phyloP scores from a whole-genome alignment of 1,140 invertebrate species.

The Sitobion miscanthi region DNA sequence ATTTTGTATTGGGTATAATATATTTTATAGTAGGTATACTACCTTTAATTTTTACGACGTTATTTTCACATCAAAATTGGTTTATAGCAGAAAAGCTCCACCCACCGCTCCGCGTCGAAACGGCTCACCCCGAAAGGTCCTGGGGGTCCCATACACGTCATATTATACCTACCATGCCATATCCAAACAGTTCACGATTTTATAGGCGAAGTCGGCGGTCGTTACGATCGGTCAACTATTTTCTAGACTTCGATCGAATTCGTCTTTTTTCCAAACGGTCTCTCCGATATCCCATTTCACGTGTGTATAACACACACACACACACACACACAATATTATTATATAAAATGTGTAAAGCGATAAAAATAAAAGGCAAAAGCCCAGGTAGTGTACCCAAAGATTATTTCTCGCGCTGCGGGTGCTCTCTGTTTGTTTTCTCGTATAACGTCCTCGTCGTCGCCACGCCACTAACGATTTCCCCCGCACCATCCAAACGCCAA shows the following conservation, averaged over 20 bases:
- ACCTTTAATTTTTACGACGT: neutral
- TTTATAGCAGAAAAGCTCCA: neutral
- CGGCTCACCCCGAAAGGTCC: no score
- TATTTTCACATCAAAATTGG: neutral
- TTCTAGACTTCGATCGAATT: neutral
- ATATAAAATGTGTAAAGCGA: constrained; percentile 18
- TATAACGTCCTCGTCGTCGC: neutral
- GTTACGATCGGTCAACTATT: neutral
- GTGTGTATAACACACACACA: neutral
- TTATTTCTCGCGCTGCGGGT: constrained; percentile 17
- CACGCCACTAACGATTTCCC: constrained; percentile 18
- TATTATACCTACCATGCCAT: neutral
- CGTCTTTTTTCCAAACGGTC: neutral
- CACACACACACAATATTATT: neutral
- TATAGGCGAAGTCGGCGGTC: neutral
- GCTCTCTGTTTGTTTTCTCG: neutral
- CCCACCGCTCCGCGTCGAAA: neutral
- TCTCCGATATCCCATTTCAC: neutral
- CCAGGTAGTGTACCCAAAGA: constrained; percentile 13
- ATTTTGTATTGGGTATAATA: neutral
- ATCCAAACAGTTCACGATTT: neutral
- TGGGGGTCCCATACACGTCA: neutral
- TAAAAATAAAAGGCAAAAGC: constrained; percentile 15
- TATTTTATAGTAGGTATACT: no score
- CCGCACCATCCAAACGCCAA: neutral